Percentiles rank a stretch among this genome's conserved stretches.
These are phyloP conservation scores for Campylomormyrus tamandua DNA, from an alignment of 2,113 vertebrate species.

Conservation along the genomic window DNA sequence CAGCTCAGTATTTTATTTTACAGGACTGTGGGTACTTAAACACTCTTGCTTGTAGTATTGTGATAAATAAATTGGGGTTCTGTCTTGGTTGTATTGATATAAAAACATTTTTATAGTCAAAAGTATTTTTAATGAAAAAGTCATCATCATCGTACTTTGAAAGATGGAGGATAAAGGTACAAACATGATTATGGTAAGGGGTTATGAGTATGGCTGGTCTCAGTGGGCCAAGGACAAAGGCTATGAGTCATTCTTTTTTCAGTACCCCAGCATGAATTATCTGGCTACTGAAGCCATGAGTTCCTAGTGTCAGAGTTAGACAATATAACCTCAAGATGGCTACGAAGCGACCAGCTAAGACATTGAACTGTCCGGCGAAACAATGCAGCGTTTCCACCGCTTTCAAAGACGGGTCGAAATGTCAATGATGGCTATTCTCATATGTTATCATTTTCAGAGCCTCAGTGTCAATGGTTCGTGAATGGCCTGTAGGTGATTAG, in stretches of 20 bases:
- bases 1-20: not conserved
- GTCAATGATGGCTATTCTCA: slow-evolving; percentile 51
- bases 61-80: not conserved
- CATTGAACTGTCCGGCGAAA: not conserved
- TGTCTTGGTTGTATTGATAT: not conserved
- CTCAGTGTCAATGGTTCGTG: slow-evolving; percentile 31
- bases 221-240: not conserved
- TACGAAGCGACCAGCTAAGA: not conserved
- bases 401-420: slow-evolving; percentile 21
- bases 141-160: not conserved
- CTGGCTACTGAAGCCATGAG: not conserved
- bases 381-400: not conserved
- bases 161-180: not conserved
- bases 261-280: not conserved
- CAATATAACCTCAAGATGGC: no score
- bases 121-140: not conserved
- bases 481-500: slow-evolving; percentile 48
- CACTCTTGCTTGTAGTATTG: not conserved
- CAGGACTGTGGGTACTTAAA: not conserved
- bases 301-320: not conserved
- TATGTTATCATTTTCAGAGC: slow-evolving; percentile 36
- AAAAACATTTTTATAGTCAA: not conserved
- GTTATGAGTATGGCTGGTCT: not conserved
- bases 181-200: not conserved
- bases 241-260: not conserved